phyloP scores from a whole-genome alignment of 2,113 vertebrate species.

The Lethenteron reissneri region DNA sequence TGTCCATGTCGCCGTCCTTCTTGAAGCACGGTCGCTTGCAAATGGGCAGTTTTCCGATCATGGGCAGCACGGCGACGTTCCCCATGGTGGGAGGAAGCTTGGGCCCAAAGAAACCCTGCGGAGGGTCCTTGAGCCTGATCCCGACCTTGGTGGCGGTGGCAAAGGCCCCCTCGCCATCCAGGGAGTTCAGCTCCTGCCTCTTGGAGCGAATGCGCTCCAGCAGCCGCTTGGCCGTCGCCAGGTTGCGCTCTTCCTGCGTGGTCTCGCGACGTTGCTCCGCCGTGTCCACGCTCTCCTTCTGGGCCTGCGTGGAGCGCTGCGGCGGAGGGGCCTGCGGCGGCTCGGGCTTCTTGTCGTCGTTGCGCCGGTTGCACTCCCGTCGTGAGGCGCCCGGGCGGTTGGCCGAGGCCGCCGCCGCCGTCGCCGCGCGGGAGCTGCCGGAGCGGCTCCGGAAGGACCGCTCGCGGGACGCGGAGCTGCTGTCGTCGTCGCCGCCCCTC shows the following conservation, averaged over 20 bases:
- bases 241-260: constrained; percentile 55
- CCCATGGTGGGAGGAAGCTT: constrained; percentile 71
- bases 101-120: constrained; percentile 87
- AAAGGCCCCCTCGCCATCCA: constrained; percentile 24
- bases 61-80: constrained; percentile 58
- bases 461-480: constrained; percentile 30
- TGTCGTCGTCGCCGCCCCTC: constrained; percentile 31
- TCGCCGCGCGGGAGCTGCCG: constrained; percentile 34
- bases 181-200: constrained; percentile 34
- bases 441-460: constrained; percentile 83
- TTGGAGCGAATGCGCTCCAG: constrained; percentile 75
- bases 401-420: constrained; percentile 17
- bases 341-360: constrained; percentile 28
- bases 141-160: constrained; percentile 38
- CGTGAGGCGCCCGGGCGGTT: constrained; percentile 11
- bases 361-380: constrained; percentile 18
- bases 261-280: constrained; percentile 21
- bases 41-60: constrained; percentile 73
- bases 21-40: constrained; percentile 32
- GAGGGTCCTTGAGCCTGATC: constrained; percentile 77
- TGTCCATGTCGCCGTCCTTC: constrained; percentile 20
- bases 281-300: constrained; percentile 13
- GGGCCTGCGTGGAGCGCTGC: constrained; percentile 8
- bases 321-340: constrained; percentile 21
- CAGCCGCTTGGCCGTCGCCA: constrained; percentile 58